A percentile compares a stretch with the other conserved stretches of the same genome.
These are phyloP conservation scores for Meloidogyne chitwoodi DNA, from an alignment of 1,140 invertebrate genomes.

Conservation along the genomic window DNA sequence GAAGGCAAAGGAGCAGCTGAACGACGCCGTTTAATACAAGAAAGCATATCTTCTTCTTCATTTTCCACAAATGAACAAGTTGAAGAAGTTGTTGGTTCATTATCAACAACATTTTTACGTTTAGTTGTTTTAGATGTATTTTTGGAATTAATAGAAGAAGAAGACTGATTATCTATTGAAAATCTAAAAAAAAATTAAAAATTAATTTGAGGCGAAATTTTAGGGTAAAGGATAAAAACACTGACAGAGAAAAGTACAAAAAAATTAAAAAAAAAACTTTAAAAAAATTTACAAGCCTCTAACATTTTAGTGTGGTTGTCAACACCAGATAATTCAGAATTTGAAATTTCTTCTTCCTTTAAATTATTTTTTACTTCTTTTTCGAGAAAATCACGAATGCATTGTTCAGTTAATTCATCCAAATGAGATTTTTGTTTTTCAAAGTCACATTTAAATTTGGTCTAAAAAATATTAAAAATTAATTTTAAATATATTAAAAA, in stretches of 20 bases:
- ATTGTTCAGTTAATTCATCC: slow-evolving; percentile 1
- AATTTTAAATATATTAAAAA: too few species aligned
- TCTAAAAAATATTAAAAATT: not conserved
- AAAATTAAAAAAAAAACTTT: too few species aligned
- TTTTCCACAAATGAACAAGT: not conserved
- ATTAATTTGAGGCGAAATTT: too few species aligned
- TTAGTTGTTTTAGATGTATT: not conserved
- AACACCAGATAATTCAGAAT: not conserved
- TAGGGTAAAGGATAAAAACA: too few species aligned
- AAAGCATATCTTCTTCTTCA: slow-evolving; percentile 16
- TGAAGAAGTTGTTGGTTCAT: not conserved
- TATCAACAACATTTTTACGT: not conserved
- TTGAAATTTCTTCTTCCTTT: not conserved
- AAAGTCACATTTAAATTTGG: slow-evolving; percentile 12
- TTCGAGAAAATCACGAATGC: not conserved
- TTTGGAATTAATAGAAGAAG: not conserved
- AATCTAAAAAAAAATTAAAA: not conserved
- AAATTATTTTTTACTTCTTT: not conserved
- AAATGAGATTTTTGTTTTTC: not conserved
- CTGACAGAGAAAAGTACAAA: too few species aligned
- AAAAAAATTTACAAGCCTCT: too few species aligned
- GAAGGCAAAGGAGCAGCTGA: slow-evolving; percentile 7
- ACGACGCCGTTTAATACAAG: slow-evolving; percentile 20
- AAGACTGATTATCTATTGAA: not conserved
- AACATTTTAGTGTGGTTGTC: not conserved